Base-by-base conservation (phyloP, 2,113 vertebrate genomes). In the Micronycteris hirsuta region DNA sequence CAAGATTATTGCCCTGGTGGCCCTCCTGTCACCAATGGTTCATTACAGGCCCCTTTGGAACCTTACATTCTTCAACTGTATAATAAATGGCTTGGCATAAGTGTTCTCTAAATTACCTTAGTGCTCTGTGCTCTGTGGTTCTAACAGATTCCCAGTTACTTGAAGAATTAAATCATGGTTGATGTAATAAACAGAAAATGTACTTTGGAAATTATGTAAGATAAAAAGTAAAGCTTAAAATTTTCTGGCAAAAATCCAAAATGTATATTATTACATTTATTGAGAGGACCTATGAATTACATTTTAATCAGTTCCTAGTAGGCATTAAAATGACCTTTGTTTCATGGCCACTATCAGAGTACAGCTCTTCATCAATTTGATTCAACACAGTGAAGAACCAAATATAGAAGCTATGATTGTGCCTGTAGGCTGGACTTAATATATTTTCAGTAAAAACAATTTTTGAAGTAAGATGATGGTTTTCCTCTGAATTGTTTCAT, bases 401-500 rank as follows among this genome's bases (percentile, higher is more conserved):
- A 82, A 67, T 2, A 0, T 38, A 61, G 76, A 31, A 86, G 10
- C 61, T 56, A 43, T 28, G n/a, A 89, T 65, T 94, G 17, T 31
- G 47, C 74, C 89, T 43, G 33, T 73, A 94, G 74, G 78, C 54
- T 76, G 22, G n/a, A 74, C 95, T 96, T 89, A 96, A 95, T 96
- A 87, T 87, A 94, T 95, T 95, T 94, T 96, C 76, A 81, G 56
- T 87, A 76, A 89, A 96, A 95, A 96, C 83, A 95, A 85, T 94
- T 92, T 94, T 89, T 96, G 82, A 96, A 93, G 63, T 91, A 93
- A 96, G 78, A 91, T 94, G 73, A 93, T 71, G 13, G 38, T 94
- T 96, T 96, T 97, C 54, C 65, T 96, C 73, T 89, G 91, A 96
- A 96, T 95, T 97, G 89, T 94, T 97, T 96, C 93, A 97, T 97